These are phyloP conservation scores for Clamator glandarius DNA, from an alignment of 2,797 vertebrate genomes.

Conservation along the genomic window DNA sequence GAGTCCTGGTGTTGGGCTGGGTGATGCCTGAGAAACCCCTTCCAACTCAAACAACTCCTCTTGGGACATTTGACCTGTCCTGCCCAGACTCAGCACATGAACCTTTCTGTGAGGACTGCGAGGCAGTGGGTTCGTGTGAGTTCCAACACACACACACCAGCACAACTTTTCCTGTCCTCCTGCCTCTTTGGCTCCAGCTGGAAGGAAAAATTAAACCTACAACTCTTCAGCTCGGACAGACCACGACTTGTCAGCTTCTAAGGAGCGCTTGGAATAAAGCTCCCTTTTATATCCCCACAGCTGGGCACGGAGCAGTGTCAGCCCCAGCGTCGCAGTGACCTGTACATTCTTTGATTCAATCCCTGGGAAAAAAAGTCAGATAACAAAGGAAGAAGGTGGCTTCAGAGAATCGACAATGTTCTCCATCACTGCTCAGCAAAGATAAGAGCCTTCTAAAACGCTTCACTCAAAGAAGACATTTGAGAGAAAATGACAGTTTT, in stretches of 20 bases:
- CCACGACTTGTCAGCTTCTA: not conserved
- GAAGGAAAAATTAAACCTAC: conserved; percentile 27
- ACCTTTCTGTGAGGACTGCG: not conserved
- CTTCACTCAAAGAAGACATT: not conserved
- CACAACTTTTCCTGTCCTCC: not conserved
- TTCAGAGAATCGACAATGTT: not conserved
- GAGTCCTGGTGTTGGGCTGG: not conserved
- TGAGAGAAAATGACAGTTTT: not conserved
- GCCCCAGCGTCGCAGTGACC: not conserved
- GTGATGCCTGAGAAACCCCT: not conserved
- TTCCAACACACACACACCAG: conserved; percentile 6
- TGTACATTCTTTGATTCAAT: not conserved
- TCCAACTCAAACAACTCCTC: conserved; percentile 25
- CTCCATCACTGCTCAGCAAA: not conserved
- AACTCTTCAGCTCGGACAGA: not conserved
- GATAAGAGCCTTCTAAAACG: not conserved
- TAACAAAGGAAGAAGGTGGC: not conserved
- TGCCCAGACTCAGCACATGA: not conserved
- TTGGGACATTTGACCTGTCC: not conserved
- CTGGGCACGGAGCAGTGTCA: not conserved
- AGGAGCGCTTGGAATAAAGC: conserved; percentile 6
- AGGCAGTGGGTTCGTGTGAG: not conserved
- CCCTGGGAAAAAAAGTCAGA: not conserved
- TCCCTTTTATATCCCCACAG: not conserved
- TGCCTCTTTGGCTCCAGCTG: conserved; percentile 24